Percentiles rank a stretch among this genome's conserved stretches.
Conservation (phyloP, 2,797 vertebrate genomes). For the Dermochelys coriacea region DNA sequence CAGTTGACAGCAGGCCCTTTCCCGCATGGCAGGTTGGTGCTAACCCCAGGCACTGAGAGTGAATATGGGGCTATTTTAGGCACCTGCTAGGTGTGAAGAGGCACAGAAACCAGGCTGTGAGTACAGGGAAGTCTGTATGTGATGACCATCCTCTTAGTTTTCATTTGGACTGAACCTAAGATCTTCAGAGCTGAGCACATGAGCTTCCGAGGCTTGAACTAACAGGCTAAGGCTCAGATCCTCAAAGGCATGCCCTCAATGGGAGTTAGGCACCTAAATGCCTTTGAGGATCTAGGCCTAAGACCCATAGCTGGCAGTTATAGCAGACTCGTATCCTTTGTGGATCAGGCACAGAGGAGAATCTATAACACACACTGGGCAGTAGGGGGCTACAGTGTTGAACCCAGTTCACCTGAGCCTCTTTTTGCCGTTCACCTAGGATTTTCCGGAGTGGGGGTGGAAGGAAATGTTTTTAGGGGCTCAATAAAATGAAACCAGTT, state of each 20-base stretch:
- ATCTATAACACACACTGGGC: fast-evolving
- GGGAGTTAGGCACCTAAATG: background rate
- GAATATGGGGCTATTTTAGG: background rate
- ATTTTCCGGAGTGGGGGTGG: fast-evolving
- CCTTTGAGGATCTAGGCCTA: background rate
- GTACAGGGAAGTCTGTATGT: background rate
- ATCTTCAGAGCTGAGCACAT: background rate
- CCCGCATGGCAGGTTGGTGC: background rate
- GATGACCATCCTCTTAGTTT: background rate
- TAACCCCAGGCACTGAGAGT: background rate
- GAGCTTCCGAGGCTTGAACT: background rate
- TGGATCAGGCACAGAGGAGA: background rate
- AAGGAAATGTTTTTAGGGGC: background rate
- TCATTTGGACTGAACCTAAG: background rate
- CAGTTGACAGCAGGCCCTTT: background rate
- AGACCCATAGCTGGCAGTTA: background rate
- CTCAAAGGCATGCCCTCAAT: background rate
- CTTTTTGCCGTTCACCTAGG: background rate
- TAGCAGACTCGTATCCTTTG: background rate
- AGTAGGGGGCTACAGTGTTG: background rate
- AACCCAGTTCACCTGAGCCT: background rate
- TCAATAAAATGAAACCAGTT: background rate
- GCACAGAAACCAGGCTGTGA: background rate
- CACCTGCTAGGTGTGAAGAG: background rate
- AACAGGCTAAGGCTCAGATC: background rate